Percentiles rank a stretch among this genome's conserved stretches.
These are phyloP conservation scores for Emydoidea blandingii DNA, from an alignment of 2,797 vertebrate species.

Conservation along the genomic window DNA sequence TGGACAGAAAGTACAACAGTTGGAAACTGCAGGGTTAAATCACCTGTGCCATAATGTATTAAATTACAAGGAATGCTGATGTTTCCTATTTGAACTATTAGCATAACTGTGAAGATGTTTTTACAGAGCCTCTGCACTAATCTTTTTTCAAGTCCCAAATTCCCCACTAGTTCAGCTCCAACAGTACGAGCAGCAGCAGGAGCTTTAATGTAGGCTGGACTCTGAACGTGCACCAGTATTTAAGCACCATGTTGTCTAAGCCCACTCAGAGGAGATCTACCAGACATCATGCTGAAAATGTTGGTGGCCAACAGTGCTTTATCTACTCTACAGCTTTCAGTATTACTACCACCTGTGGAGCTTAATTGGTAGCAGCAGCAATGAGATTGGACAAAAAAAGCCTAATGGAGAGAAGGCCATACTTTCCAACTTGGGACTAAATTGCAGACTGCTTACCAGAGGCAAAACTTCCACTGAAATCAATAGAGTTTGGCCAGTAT, in stretches of 20 bases:
- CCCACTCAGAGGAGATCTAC: background rate
- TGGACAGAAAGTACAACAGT: background rate
- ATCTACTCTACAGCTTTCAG: background rate
- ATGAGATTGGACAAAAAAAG: background rate
- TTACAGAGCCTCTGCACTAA: background rate
- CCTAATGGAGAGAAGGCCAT: background rate
- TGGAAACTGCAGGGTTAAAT: background rate
- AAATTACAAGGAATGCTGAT: background rate
- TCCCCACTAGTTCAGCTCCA: background rate
- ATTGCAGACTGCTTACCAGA: background rate
- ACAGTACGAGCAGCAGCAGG: background rate
- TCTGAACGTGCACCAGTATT: slow-evolving; percentile 3
- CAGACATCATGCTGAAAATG: background rate
- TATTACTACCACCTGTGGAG: background rate
- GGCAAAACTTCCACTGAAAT: background rate
- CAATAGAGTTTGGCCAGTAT: background rate
- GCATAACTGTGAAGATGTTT: background rate
- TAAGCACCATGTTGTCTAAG: background rate
- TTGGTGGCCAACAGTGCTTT: background rate
- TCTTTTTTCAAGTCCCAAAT: rapidly evolving
- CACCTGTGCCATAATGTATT: background rate
- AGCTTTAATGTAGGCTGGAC: background rate
- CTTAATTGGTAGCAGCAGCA: background rate
- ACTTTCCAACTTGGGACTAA: background rate
- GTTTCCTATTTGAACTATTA: background rate